These are phyloP conservation scores for Heliconius ismenius DNA, from an alignment of 2,888 invertebrate species.

Conservation along the genomic window DNA sequence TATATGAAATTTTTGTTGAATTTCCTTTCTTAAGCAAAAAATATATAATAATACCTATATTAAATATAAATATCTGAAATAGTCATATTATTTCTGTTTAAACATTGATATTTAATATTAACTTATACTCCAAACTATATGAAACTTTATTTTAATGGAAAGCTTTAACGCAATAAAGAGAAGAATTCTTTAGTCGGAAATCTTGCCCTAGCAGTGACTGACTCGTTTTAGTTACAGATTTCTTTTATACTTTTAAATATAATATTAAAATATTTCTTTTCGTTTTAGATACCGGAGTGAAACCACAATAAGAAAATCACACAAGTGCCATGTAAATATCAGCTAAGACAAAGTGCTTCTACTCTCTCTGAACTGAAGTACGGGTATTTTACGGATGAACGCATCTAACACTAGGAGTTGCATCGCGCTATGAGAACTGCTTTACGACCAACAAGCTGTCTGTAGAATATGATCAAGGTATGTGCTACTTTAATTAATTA, in stretches of 20 bases:
- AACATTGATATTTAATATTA: neutral
- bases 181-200: neutral
- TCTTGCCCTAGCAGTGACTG: neutral
- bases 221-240: no score
- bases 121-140: no score
- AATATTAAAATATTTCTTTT: neutral
- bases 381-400: slow-evolving; percentile 31
- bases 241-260: neutral
- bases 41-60: neutral
- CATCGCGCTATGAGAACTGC: slow-evolving; percentile 44
- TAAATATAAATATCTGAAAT: neutral
- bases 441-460: slow-evolving; percentile 39
- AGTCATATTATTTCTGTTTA: neutral
- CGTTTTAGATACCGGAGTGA: neutral
- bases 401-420: slow-evolving; percentile 23
- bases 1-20: neutral
- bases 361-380: neutral
- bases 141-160: no score
- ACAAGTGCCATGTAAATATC: slow-evolving; percentile 16
- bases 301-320: slow-evolving; percentile 4
- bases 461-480: slow-evolving; percentile 49
- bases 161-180: no score
- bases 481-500: neutral
- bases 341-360: slow-evolving; percentile 5
- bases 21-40: neutral